Evolutionary conservation across 2,888 invertebrate species (phyloP).

Genomic region (Oscheius sp.): DNA sequence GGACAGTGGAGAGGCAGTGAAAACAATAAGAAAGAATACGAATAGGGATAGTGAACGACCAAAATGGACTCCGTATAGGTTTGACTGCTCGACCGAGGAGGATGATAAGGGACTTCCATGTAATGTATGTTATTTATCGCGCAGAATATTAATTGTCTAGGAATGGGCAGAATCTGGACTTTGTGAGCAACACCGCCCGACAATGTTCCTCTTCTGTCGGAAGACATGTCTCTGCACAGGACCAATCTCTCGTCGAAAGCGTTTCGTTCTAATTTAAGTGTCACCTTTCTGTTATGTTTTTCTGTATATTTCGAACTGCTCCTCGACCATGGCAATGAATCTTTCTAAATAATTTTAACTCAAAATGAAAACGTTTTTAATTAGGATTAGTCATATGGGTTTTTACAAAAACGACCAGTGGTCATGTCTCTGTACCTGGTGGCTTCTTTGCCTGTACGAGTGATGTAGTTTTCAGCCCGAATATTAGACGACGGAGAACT

Average conservation of each 20-base stretch:
- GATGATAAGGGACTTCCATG: conserved; percentile 58
- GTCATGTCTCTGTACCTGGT: not conserved
- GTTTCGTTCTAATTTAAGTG: not conserved
- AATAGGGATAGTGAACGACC: not conserved
- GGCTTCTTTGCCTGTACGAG: not conserved
- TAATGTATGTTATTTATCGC: conserved; percentile 24
- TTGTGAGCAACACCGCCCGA: conserved; percentile 53
- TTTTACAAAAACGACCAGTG: not conserved
- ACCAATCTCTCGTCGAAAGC: conserved; percentile 26
- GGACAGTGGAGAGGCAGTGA: conserved; percentile 16
- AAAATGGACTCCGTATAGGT: conserved; percentile 50
- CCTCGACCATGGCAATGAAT: not conserved
- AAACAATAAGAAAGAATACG: not conserved
- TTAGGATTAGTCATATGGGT: not conserved
- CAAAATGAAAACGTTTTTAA: too few relatives aligned
- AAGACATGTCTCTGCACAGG: conserved; percentile 64
- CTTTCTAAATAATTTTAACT: not conserved
- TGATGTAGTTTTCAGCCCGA: not conserved
- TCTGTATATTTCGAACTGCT: not conserved
- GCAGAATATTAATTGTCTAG: not conserved
- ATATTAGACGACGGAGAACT: not conserved
- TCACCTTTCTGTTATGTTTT: not conserved
- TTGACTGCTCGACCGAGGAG: conserved; percentile 56
- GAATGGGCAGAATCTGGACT: conserved; percentile 60
- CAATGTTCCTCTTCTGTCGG: conserved; percentile 65